Evolutionary conservation across 37 sponge, comb jelly and placozoan species (phyloP).

Genomic region (Geodia barretti): DNA sequence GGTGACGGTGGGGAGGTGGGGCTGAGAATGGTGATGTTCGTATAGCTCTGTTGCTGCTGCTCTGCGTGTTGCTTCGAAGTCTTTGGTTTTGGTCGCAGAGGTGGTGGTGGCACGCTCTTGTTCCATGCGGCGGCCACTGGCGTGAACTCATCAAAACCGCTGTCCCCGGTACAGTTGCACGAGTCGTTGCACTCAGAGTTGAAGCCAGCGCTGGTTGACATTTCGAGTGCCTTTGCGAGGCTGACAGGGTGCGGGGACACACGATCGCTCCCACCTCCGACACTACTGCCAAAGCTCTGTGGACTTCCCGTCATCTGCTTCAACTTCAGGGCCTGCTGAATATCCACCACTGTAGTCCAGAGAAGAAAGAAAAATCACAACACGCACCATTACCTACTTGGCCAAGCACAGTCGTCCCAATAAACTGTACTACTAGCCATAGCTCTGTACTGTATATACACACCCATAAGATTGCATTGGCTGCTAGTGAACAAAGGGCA

Average conservation of each 20-base stretch:
- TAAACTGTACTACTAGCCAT: too few relatives aligned
- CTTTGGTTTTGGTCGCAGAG: background rate
- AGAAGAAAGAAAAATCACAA: too few relatives aligned
- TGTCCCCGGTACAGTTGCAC: background rate
- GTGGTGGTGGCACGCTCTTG: too few relatives aligned
- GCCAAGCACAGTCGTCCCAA: too few relatives aligned
- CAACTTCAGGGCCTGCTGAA: background rate
- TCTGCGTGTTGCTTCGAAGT: background rate
- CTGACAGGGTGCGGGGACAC: background rate
- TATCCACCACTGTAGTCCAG: background rate
- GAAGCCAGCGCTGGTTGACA: background rate
- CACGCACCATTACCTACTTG: too few relatives aligned
- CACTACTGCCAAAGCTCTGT: background rate
- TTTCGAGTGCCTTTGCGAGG: background rate
- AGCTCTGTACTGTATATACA: too few relatives aligned
- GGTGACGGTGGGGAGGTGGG: background rate
- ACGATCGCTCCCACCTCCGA: background rate
- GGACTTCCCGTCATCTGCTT: too few relatives aligned
- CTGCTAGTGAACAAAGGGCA: too few relatives aligned
- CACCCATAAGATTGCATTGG: too few relatives aligned
- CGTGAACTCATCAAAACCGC: background rate
- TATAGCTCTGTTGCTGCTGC: background rate
- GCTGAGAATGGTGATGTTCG: background rate
- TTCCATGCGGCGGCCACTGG: background rate
- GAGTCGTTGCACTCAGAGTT: too few relatives aligned